Conservation (phyloP, 2,113 vertebrate genomes). For the Erythrolamprus reginae region DNA sequence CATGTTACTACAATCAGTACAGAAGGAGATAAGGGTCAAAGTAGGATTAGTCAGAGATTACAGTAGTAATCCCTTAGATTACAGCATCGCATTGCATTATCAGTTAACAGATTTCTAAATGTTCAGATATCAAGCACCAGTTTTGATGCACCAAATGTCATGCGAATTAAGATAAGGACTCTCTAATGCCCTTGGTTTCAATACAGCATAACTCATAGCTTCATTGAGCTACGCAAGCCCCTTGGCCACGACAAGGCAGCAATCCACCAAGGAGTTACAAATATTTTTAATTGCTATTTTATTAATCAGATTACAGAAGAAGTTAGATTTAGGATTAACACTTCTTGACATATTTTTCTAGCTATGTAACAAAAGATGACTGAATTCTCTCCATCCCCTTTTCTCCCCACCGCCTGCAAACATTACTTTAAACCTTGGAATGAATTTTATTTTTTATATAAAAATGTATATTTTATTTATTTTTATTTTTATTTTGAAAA, state of each 20-base stretch:
- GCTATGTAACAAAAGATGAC: not conserved
- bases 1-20: not conserved
- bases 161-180: not conserved
- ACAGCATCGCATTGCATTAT: not conserved
- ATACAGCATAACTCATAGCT: not conserved
- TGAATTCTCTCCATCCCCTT: not conserved
- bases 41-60: not conserved
- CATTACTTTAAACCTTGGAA: not conserved
- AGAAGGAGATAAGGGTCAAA: not conserved
- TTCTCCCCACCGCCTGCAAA: not conserved
- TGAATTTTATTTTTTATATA: too few species aligned
- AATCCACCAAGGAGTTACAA: too few species aligned
- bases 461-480: too few species aligned
- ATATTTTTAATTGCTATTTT: too few species aligned
- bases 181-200: not conserved
- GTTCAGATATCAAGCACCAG: not conserved
- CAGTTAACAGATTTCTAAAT: not conserved
- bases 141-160: not conserved
- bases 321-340: not conserved
- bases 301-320: not conserved
- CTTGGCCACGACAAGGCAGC: too few species aligned
- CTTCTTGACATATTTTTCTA: not conserved
- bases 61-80: not conserved
- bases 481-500: constrained; percentile 69
- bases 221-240: too few species aligned